Percentiles rank a stretch among this genome's conserved stretches.
Conservation (phyloP, 1,140 invertebrate species). For the Trichomalopsis sarcophagae region DNA sequence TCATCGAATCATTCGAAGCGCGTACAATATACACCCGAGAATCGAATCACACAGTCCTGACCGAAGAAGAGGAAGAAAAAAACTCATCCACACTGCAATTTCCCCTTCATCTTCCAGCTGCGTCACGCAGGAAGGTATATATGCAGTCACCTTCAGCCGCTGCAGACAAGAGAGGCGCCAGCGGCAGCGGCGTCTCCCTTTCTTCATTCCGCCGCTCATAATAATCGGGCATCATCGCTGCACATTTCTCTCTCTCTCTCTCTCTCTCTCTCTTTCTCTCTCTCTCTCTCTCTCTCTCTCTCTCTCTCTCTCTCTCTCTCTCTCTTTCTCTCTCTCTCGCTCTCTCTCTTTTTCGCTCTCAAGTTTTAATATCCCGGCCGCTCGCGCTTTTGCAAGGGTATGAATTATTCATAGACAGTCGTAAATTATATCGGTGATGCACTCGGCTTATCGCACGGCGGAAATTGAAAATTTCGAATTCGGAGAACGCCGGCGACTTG, state of each 20-base stretch:
- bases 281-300: neutral
- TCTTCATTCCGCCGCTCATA: constrained; percentile 22
- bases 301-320: neutral
- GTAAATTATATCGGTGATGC: constrained; percentile 38
- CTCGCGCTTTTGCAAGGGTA: neutral
- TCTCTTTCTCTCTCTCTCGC: neutral
- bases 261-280: neutral
- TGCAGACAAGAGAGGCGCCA: constrained; percentile 29
- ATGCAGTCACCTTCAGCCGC: neutral
- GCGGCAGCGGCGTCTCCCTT: neutral
- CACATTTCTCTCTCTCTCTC: constrained; percentile 9
- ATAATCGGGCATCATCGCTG: constrained; percentile 42
- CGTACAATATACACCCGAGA: neutral
- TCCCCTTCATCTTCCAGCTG: neutral
- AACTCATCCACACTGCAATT: neutral
- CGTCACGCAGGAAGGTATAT: neutral
- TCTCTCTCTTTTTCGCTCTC: neutral
- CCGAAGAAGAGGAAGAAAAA: neutral
- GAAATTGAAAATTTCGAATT: constrained; percentile 43
- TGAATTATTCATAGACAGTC: constrained; percentile 41
- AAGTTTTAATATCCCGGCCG: neutral
- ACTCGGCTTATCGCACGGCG: neutral
- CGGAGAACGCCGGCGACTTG: neutral
- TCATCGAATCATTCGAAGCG: neutral
- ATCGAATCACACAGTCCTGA: neutral